These are phyloP conservation scores for Leistus spinibarbis DNA, from an alignment of 2,888 invertebrate genomes.

Conservation along the genomic window DNA sequence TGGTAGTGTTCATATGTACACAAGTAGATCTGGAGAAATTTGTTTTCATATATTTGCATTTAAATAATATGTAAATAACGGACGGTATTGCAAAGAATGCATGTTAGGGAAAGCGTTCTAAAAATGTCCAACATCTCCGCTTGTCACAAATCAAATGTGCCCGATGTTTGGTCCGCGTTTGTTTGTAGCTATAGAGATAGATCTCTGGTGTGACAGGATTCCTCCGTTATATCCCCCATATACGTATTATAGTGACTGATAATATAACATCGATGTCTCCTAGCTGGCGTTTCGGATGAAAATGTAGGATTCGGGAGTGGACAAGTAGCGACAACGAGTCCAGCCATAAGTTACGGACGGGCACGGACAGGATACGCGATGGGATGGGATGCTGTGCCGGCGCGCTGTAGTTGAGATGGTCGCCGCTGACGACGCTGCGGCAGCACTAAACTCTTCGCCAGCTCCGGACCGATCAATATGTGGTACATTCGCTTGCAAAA, in stretches of 20 bases:
- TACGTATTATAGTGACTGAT: slow-evolving; percentile 7
- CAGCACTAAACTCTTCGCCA: slow-evolving; percentile 42
- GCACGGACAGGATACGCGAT: too few relatives aligned
- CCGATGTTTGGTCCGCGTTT: slow-evolving; percentile 12
- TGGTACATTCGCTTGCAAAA: slow-evolving; percentile 43
- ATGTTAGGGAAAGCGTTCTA: neutral
- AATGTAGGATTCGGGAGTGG: slow-evolving; percentile 5
- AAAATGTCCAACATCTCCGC: slow-evolving; percentile 8
- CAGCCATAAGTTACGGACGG: slow-evolving; percentile 30
- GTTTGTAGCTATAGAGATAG: neutral
- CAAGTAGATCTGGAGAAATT: neutral
- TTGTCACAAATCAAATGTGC: slow-evolving; percentile 31
- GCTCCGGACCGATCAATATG: slow-evolving; percentile 45
- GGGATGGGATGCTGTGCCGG: slow-evolving; percentile 45
- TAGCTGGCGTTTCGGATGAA: slow-evolving; percentile 11
- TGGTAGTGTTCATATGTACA: too few relatives aligned
- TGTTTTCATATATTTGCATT: neutral
- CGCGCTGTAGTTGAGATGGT: slow-evolving; percentile 40
- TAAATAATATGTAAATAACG: neutral
- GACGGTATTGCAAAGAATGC: neutral
- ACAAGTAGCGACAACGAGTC: neutral
- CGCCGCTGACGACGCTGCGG: slow-evolving; percentile 46
- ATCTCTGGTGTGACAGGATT: neutral
- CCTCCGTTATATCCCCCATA: neutral
- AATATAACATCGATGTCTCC: slow-evolving; percentile 9